Conservation (phyloP, 92 coral and sea anemone species). For the Chrysogorgia sp. region DNA sequence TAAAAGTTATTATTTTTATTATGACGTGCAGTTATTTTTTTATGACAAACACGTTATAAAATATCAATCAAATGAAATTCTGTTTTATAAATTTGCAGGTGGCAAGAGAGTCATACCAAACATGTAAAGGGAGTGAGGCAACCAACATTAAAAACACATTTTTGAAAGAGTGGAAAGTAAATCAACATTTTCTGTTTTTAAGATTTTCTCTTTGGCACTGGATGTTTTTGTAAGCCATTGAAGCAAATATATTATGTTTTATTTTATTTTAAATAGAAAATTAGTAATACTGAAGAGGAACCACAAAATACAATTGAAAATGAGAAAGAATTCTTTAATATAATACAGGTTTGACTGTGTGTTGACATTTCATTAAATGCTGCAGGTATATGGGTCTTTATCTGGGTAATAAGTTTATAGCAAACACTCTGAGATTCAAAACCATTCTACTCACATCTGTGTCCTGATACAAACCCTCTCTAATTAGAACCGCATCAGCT, state of each 20-base stretch:
- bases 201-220: neutral
- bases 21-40: no score
- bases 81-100: neutral
- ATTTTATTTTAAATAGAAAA: conserved; percentile 1
- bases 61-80: no score
- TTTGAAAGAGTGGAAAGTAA: conserved; percentile 30
- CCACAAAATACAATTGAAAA: neutral
- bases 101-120: conserved; percentile 30
- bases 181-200: neutral
- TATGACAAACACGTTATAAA: no score
- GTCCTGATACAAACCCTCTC: no score
- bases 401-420: no score
- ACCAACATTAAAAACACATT: neutral
- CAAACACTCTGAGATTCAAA: no score
- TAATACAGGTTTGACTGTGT: conserved; percentile 14
- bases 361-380: no score
- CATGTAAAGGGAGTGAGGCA: conserved; percentile 4
- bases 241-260: neutral
- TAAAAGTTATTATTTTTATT: no score
- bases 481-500: no score
- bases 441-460: no score
- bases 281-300: neutral
- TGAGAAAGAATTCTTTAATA: neutral
- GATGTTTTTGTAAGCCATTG: neutral
- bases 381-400: no score